Base-by-base conservation (phyloP, 2,797 vertebrate genomes). In the Valencia hispanica region DNA sequence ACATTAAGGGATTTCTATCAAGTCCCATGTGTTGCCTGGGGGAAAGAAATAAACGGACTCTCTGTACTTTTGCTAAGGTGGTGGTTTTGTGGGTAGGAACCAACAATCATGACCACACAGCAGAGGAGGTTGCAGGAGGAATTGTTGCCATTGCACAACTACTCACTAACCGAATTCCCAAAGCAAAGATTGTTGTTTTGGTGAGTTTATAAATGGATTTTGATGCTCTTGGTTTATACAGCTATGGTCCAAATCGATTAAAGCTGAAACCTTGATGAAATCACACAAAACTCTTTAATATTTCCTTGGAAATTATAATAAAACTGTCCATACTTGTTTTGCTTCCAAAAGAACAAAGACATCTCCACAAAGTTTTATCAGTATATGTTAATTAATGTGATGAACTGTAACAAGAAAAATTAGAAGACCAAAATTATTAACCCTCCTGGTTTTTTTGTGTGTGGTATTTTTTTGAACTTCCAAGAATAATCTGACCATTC, bases 51-150 rank as follows among this genome's bases (percentile, higher is more conserved):
- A 48, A 53, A 68, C 12, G 30, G 12, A 61, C 20, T 81, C 48
- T 80, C 53, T 85, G 55, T 81, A 43, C 11, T 87, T 68, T 78
- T 86, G 70, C 70, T 8, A 83, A 99, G 98, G 97, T 96, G 84
- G 97, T 98, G 82, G 98, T 99, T 82, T 90, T 99, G 87, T 99
- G 98, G 98, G 96, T 99, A 72, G 98, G 98, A 92, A 99, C 97
- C 91, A 99, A 99, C 91, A 99, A 99, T 86, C 94, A 98, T 0
- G 92, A 97, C 80, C 97, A 99, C 93, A 96, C 96, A 0, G 98
- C 97, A 1, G 97, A 99, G 78, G 97, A 99, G 86, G 96, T 99
- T 27, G 97, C 97, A 5, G 97, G 97, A 59, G 98, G 98, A 39
- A 96, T 99, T 22, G 94, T 97, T 85, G 96, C 97, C 20, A 96